Percentiles rank a stretch among this genome's conserved stretches.
Evolutionary conservation across 2,888 invertebrate genomes (phyloP).

Genomic region (Rhingia rostrata): DNA sequence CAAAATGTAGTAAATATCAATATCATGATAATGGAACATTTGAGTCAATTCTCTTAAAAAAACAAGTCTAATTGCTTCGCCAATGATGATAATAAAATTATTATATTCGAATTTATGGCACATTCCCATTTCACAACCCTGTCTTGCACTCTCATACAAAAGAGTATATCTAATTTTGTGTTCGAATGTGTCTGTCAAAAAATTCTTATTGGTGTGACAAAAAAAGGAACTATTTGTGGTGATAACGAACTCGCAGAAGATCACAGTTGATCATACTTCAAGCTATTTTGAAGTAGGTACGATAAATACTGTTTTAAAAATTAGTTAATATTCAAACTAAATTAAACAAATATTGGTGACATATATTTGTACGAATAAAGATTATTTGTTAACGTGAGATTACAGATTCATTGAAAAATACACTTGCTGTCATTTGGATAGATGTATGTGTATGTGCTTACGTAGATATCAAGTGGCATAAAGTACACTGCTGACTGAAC

Average conservation of each 20-base stretch:
- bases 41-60: too few relatives aligned
- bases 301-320: slow-evolving; percentile 3
- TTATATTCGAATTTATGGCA: background rate
- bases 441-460: slow-evolving; percentile 58
- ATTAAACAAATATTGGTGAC: background rate
- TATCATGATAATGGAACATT: too few relatives aligned
- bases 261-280: slow-evolving; percentile 51
- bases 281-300: slow-evolving; percentile 5
- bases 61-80: too few relatives aligned
- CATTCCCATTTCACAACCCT: slow-evolving; percentile 35
- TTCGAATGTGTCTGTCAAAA: slow-evolving; percentile 57
- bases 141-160: slow-evolving; percentile 41
- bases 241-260: slow-evolving; percentile 65
- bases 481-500: slow-evolving; percentile 37
- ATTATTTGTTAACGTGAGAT: background rate
- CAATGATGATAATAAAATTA: too few relatives aligned
- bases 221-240: slow-evolving; percentile 46
- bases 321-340: slow-evolving; percentile 3
- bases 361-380: background rate
- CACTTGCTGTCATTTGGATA: slow-evolving; percentile 49
- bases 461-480: slow-evolving; percentile 61
- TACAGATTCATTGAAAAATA: slow-evolving; percentile 41
- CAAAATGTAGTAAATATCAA: too few relatives aligned
- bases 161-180: slow-evolving; percentile 13
- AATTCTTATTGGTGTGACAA: slow-evolving; percentile 61